phyloP scores from a whole-genome alignment of 1,140 invertebrate species.

The Orchestia grillus region DNA sequence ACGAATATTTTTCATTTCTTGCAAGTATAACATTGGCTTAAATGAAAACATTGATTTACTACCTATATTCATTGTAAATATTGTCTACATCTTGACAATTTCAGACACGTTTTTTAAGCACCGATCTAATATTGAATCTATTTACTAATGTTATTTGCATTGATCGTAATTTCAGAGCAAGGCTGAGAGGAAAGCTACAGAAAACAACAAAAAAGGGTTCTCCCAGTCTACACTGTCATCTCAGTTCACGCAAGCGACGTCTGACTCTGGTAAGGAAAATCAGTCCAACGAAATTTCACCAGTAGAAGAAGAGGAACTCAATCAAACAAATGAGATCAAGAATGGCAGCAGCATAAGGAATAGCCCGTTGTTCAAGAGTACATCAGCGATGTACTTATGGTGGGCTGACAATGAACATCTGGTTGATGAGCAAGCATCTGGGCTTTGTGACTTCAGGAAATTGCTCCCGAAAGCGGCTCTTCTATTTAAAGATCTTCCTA shows the following conservation, averaged over 20 bases:
- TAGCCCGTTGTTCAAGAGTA: slow-evolving; percentile 51
- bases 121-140: neutral
- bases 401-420: slow-evolving; percentile 61
- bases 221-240: neutral
- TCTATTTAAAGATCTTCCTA: slow-evolving; percentile 64
- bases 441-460: slow-evolving; percentile 36
- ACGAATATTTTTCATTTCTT: no score
- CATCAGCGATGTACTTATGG: slow-evolving; percentile 65
- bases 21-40: no score
- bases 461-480: slow-evolving; percentile 62
- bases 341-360: neutral
- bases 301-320: neutral
- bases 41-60: no score
- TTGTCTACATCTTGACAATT: neutral
- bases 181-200: neutral
- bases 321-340: neutral
- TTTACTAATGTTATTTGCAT: neutral
- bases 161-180: neutral
- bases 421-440: slow-evolving; percentile 58
- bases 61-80: neutral
- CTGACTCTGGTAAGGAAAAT: slow-evolving; percentile 61
- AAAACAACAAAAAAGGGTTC: neutral
- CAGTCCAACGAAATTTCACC: neutral
- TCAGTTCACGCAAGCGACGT: neutral
- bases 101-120: neutral